Conservation (phyloP, 2,888 invertebrate species). For the Rhimphoctona megacephalus region DNA sequence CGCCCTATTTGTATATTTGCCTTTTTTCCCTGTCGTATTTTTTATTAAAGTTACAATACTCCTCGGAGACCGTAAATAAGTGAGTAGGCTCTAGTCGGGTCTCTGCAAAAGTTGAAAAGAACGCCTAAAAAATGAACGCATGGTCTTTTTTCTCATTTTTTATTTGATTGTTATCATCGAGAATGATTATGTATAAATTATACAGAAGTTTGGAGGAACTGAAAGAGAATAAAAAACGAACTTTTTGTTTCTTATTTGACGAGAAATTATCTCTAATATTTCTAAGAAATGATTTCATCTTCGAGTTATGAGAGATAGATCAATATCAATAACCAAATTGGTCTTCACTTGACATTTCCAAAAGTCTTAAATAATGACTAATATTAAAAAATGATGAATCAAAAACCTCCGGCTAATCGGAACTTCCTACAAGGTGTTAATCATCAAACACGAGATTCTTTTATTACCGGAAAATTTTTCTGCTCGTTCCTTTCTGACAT, state of each 20-base stretch:
- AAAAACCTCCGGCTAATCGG: not conserved
- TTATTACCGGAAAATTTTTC: too few relatives aligned
- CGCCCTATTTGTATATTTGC: conserved; percentile 11
- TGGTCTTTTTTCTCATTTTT: not conserved
- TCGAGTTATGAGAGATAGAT: not conserved
- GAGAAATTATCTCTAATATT: not conserved
- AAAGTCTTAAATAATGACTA: not conserved
- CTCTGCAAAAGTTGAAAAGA: conserved; percentile 14
- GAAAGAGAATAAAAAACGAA: not conserved
- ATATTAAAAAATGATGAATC: not conserved
- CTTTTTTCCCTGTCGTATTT: conserved; percentile 49
- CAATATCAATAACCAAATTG: not conserved
- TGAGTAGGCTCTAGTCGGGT: conserved; percentile 19
- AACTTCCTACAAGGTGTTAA: not conserved
- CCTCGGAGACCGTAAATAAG: conserved; percentile 56
- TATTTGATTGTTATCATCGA: not conserved
- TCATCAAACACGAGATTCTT: not conserved
- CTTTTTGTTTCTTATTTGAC: too few relatives aligned
- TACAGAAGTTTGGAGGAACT: not conserved
- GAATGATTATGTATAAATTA: not conserved
- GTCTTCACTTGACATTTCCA: not conserved
- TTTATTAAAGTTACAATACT: conserved; percentile 60
- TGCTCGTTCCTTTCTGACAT: not conserved
- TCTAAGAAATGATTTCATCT: not conserved
- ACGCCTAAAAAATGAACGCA: not conserved